Evolutionary conservation across 2,113 vertebrate species (phyloP).

Genomic region (Suncus etruscus): DNA sequence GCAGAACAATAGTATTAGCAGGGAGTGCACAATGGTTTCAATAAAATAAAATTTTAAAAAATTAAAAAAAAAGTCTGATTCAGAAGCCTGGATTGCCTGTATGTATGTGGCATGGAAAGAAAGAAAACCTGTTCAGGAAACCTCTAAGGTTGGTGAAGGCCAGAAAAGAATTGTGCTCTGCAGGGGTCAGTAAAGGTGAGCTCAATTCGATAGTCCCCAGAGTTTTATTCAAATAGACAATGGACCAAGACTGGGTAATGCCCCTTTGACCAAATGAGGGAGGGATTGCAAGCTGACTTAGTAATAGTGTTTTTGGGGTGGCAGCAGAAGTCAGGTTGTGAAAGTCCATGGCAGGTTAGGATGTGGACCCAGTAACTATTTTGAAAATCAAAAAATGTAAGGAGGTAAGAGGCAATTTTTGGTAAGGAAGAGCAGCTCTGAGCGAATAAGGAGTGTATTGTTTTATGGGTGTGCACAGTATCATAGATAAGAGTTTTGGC

Average conservation of each 20-base stretch:
- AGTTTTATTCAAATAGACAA: not conserved
- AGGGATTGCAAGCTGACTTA: not conserved
- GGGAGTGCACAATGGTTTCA: no score
- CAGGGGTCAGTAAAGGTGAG: not conserved
- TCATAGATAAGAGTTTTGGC: slow-evolving; percentile 60
- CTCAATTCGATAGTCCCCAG: not conserved
- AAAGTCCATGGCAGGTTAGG: not conserved
- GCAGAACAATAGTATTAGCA: no score
- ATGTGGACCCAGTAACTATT: not conserved
- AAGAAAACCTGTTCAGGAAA: no score
- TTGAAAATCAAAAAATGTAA: slow-evolving; percentile 6
- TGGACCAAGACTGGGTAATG: not conserved
- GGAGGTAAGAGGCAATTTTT: not conserved
- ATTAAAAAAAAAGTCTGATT: no score
- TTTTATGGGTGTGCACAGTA: slow-evolving; percentile 6
- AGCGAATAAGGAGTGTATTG: not conserved
- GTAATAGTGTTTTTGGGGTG: not conserved
- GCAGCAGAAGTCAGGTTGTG: not conserved
- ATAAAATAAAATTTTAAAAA: no score
- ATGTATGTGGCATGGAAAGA: no score
- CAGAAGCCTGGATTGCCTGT: no score
- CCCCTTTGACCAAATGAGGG: not conserved
- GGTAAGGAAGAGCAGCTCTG: not conserved
- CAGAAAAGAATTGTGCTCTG: not conserved
- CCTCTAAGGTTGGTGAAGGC: no score